Conservation (phyloP, 2,797 vertebrate species). For the Pogonophryne albipinna region DNA sequence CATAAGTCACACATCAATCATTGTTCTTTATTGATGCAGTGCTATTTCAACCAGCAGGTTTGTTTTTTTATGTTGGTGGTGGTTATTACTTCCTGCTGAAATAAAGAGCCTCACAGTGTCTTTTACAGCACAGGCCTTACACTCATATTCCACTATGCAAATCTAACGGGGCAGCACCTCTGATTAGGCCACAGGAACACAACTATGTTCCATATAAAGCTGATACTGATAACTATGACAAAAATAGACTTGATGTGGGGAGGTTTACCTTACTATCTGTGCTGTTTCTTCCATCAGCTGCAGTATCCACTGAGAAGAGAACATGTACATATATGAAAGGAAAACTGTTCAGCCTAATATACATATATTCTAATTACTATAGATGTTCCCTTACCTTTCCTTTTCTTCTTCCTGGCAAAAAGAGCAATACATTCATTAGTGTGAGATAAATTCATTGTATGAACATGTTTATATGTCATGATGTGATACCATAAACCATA, state of each 20-base stretch:
- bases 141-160: constrained; percentile 51
- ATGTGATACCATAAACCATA: neutral
- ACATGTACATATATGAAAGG: neutral
- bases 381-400: constrained; percentile 65
- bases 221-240: constrained; percentile 6
- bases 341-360: neutral
- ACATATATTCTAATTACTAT: neutral
- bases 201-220: constrained; percentile 1
- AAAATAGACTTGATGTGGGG: constrained; percentile 11
- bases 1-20: neutral
- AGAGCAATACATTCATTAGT: neutral
- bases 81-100: constrained; percentile 28
- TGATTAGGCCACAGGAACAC: neutral
- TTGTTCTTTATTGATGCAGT: neutral
- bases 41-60: neutral
- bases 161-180: constrained; percentile 17
- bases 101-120: neutral
- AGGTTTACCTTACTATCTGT: constrained; percentile 49
- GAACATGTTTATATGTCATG: neutral
- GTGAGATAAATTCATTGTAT: neutral
- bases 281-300: neutral
- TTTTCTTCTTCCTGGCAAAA: constrained; percentile 63
- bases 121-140: constrained; percentile 17
- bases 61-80: constrained; percentile 5
- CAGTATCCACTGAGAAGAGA: constrained; percentile 43